Evolutionary conservation across 2,797 vertebrate genomes (phyloP), one percentile per base, ranked within the genome.

Genomic region (Triplophysa yarkandensis): DNA sequence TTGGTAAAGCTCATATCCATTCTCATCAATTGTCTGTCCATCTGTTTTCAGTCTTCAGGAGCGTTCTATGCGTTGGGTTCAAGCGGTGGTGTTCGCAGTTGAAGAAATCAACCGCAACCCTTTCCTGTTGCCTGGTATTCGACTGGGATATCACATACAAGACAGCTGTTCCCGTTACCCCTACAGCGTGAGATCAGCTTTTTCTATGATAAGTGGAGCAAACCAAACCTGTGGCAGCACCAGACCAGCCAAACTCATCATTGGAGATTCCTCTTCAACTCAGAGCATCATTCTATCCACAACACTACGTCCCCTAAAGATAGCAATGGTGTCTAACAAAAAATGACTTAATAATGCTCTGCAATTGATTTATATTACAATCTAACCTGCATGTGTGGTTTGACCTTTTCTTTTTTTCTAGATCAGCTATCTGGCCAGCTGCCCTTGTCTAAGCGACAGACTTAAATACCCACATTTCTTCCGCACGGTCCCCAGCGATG

Each of bases 341-440:
- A 46, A 25, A 21, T 17, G 6, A 17, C 14, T 64, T 6, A 16
- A 16, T 13, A 11, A n/a, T 43, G 41, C 30, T 39, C 6, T 9
- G 2, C 21, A 17, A n/a, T 62, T 21, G 10, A 34, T 21, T 4
- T 1, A 58, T 55, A 1, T 32, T 1, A 16, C 4, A n/a, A n/a
- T n/a, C n/a, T n/a, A n/a, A n/a, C n/a, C n/a, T 46, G 6, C 10
- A 27, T 28, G 34, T 6, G 21, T 44, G 63, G 9, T 41, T 58
- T 61, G 9, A 43, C 28, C 14, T 48, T 36, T 0, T 58, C 66
- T 6, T 0, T 58, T 64, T 6, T 55, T 79, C 77, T 68, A 93
- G 91, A 83, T 93, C 25, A 92, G 92, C 80, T 92, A 91, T 78
- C 82, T 34, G 79, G 85, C 91, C 0, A 91, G 89, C 68, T 88